Percentiles rank a stretch among this genome's conserved stretches.
Conservation (phyloP, 2,797 vertebrate genomes). For the Xenopus petersii region DNA sequence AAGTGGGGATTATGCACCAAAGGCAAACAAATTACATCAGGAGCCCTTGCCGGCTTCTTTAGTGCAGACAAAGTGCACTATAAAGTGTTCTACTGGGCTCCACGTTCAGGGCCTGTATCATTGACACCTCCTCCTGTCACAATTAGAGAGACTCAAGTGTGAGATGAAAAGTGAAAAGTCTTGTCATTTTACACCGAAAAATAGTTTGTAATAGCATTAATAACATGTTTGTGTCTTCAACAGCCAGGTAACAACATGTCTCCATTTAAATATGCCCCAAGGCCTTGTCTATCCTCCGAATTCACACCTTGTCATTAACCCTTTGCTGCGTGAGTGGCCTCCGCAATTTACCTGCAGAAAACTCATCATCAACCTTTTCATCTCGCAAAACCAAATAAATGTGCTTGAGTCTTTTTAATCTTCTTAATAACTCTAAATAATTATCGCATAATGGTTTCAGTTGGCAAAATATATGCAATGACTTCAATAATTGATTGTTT, state of each 20-base stretch:
- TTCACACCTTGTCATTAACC: conserved; percentile 39
- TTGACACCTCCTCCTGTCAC: conserved; percentile 18
- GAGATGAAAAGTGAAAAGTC: conserved; percentile 35
- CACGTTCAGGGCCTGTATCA: neutral
- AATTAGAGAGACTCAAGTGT: neutral
- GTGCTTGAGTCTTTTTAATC: too few species aligned
- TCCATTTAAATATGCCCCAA: conserved; percentile 20
- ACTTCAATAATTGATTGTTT: too few species aligned
- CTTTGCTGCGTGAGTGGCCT: neutral
- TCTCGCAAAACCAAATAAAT: too few species aligned
- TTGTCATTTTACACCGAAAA: conserved; percentile 38
- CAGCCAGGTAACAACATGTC: conserved; percentile 39
- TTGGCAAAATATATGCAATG: too few species aligned
- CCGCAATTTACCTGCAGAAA: neutral
- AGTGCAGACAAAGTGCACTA: neutral
- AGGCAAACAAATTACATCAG: neutral
- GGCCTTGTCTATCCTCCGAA: conserved; percentile 33
- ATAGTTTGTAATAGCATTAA: conserved; percentile 45
- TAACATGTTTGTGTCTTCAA: conserved; percentile 39
- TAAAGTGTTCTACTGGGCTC: neutral
- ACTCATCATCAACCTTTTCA: too few species aligned
- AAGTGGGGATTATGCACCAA: neutral
- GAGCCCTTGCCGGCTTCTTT: neutral
- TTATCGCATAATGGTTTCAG: too few species aligned
- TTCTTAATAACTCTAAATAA: too few species aligned